phyloP scores from a whole-genome alignment of 2,888 invertebrate species.

The Balanococcus diminutus region DNA sequence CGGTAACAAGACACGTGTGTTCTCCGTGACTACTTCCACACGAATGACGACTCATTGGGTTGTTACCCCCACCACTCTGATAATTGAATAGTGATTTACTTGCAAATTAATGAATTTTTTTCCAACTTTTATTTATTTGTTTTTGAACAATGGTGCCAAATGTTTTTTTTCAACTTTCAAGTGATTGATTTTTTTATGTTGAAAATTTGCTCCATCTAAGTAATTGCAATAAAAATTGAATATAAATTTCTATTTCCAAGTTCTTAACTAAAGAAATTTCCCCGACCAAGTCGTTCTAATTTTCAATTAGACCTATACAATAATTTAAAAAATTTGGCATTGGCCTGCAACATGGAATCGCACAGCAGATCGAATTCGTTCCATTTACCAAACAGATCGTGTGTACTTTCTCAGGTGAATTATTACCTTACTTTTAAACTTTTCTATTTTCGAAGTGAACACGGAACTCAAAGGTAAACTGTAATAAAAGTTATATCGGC shows the following conservation, averaged over 20 bases:
- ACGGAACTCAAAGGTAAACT: slow-evolving; percentile 3
- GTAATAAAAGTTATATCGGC: slow-evolving; percentile 46
- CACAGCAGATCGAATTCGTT: neutral
- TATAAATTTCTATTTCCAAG: too few species aligned
- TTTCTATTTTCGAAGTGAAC: slow-evolving; percentile 14
- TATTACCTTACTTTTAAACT: slow-evolving; percentile 35
- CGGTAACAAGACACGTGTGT: neutral
- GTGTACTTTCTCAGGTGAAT: neutral
- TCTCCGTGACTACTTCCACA: neutral
- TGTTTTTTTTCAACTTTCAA: too few species aligned
- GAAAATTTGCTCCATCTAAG: too few species aligned
- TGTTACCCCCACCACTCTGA: neutral
- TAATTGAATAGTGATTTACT: neutral
- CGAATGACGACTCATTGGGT: neutral
- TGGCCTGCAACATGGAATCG: neutral
- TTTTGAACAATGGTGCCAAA: too few species aligned
- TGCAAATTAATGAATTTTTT: too few species aligned
- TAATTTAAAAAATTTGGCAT: neutral
- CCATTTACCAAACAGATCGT: slow-evolving; percentile 5
- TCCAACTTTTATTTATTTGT: too few species aligned
- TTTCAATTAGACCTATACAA: neutral
- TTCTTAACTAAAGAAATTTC: neutral
- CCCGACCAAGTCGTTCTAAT: neutral
- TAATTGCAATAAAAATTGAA: too few species aligned
- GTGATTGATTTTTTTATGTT: too few species aligned